A percentile compares a stretch with the other conserved stretches of the same genome.
These are phyloP conservation scores for Platycnemis pennipes DNA, from an alignment of 2,888 invertebrate species.

Conservation along the genomic window DNA sequence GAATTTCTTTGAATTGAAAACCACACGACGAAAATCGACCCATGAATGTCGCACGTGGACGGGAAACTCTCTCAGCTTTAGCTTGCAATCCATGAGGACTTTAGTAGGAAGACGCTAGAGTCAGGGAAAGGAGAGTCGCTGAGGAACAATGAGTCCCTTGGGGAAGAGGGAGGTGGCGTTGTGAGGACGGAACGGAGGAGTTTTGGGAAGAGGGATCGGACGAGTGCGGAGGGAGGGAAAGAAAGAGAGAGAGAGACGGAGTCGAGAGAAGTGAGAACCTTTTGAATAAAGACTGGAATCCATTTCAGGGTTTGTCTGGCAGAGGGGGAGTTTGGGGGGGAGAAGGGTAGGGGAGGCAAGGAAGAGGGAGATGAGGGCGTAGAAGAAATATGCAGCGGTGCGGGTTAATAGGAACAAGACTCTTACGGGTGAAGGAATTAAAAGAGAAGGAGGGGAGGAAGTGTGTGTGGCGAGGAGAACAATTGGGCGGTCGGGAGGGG, in stretches of 20 bases:
- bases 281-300: not conserved
- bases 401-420: conserved; percentile 9
- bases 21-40: no score
- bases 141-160: not conserved
- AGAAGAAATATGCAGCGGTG: not conserved
- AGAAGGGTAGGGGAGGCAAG: not conserved
- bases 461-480: conserved; percentile 18
- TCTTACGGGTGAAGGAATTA: conserved; percentile 18
- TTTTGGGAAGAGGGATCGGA: not conserved
- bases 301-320: not conserved
- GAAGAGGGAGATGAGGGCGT: not conserved
- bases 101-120: not conserved
- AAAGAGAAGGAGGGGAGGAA: not conserved
- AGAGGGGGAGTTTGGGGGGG: not conserved
- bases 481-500: not conserved
- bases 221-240: not conserved
- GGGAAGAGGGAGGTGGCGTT: not conserved
- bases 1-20: no score
- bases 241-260: not conserved
- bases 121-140: not conserved
- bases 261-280: not conserved
- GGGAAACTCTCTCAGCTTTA: not conserved
- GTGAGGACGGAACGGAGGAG: not conserved
- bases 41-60: not conserved
- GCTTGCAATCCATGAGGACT: not conserved